Base-by-base conservation (phyloP, 2,113 vertebrate genomes). In the Bubo scandiacus region DNA sequence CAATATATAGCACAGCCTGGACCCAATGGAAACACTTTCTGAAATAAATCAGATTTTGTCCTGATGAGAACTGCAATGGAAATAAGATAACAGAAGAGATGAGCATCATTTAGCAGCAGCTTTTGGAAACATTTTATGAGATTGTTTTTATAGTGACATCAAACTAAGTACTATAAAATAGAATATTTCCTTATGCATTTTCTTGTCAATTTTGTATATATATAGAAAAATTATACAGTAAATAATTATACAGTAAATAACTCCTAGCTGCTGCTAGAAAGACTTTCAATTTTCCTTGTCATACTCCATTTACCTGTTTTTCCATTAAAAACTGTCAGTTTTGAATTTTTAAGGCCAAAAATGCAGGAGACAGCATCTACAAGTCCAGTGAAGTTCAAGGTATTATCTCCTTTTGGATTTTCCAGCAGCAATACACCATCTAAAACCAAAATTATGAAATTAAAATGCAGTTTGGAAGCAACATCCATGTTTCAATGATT, bases 361-460 rank as follows among this genome's bases (percentile, higher is more conserved):
- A 99, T 98, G 94, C 97, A 98, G 93, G 97, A 93, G 80, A 99
- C 98, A 26, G 98, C 97, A 61, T 73, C 97, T 86, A 98, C 98
- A 66, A 99, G 97, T 88, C 98, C 98, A 85, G 97, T 88, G 89
- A 99, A 67, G 90, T 98, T 97, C 70, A 99, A 89, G 36, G 88
- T 96, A 95, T 99, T 98, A 91, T 99, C 99, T 15, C 99, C 99
- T 96, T 98, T 99, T 29, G 99, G 99, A 95, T 99, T 99, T 97
- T 99, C 99, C 95, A 99, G 96, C 93, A 99, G 98, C 80, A 99
- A 93, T 9, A 99, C 98, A 9, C 99, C 99, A 89, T 98, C 99
- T 99, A 91, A 83, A 97, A 73, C 47, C 59, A 92, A 94, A 72
- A 72, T 82, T 20, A 43, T 66, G 55, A 65, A 65, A 88, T 92